These are phyloP conservation scores for Kryphioiulus occultus DNA, from an alignment of 2,888 invertebrate genomes.

Conservation along the genomic window DNA sequence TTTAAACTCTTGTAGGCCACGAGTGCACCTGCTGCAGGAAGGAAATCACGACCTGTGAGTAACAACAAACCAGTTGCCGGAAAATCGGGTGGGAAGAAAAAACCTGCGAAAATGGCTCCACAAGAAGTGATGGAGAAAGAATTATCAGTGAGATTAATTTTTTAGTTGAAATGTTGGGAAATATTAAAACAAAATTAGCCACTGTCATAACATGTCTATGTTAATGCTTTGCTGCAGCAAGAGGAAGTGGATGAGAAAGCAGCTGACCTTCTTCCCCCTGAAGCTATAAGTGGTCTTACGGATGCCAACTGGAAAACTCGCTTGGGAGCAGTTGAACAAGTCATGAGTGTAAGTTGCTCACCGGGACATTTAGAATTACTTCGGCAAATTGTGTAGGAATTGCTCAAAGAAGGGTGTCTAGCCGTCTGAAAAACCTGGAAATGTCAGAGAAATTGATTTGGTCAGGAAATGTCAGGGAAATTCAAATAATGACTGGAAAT, in stretches of 20 bases:
- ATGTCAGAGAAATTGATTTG: no score
- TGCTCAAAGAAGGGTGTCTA: no score
- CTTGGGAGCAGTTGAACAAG: constrained; percentile 76
- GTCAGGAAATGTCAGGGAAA: no score
- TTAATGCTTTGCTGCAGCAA: constrained; percentile 62
- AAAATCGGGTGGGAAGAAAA: constrained; percentile 62
- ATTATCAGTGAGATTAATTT: constrained; percentile 44
- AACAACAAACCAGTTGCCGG: neutral
- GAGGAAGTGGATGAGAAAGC: constrained; percentile 82
- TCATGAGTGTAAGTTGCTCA: constrained; percentile 65
- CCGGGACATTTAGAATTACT: neutral
- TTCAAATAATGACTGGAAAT: no score
- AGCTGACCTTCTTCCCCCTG: constrained; percentile 71
- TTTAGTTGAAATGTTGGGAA: neutral
- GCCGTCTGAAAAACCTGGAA: no score
- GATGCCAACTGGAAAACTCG: constrained; percentile 88
- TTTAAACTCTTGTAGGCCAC: neutral
- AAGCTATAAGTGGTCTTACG: constrained; percentile 72
- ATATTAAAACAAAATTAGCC: neutral
- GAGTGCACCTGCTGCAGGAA: neutral
- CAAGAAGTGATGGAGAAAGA: constrained; percentile 62
- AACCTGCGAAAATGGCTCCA: constrained; percentile 68
- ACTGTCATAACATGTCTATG: neutral
- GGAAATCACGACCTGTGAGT: neutral
- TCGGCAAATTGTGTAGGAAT: no score